Evolutionary conservation across 64 coral and sea anemone genomes (phyloP), one percentile per base, ranked within the genome.

Genomic region (Dendrophyllia cribrosa): DNA sequence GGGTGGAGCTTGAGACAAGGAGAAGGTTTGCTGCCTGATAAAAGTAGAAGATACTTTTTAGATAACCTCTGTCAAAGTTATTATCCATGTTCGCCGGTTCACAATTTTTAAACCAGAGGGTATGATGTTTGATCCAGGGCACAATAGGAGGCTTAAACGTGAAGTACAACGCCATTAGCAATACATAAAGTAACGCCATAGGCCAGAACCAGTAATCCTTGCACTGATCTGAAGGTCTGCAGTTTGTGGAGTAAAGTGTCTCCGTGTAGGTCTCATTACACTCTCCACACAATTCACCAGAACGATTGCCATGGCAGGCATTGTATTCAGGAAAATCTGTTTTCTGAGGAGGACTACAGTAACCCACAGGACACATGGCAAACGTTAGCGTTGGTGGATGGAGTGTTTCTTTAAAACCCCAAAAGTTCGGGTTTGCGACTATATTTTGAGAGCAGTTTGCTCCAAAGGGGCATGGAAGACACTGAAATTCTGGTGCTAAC

Each of bases 1-100:
- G 46, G 1, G 24, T 34, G 2, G 91, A 90, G 19, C 52, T 90
- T 22, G 95, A 71, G 14, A 93, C 20, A 0, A 93, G 44, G 0
- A 96, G 20, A 19, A 96, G 65, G 15, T 81, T 96, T 51, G 87
- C 87, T 16, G 85, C 95, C n/a, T 96, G 95, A 76, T 96, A 96
- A 50, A 90, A 96, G 56, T 93, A 93, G 76, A 96, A 93, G 5
- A 96, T 5, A 43, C 93, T 96, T 51, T 96, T 96, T 43, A 96
- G 19, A 78, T 90, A 96, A 55, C 95, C 95, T 7, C 70, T 34
- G 20, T 90, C 70, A 84, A 55, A 75, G 22, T 21, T 4, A 9
- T 4, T 7, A 11, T 82, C 8, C 1, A 43, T 8, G 24, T 59
- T 24, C 16, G 3, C 49, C 52, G 75, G 22, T 9, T 43, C 4